Percentiles rank a stretch among this genome's conserved stretches.
phyloP scores from a whole-genome alignment of 1,140 invertebrate genomes.

The Apocrypta bakeri region DNA sequence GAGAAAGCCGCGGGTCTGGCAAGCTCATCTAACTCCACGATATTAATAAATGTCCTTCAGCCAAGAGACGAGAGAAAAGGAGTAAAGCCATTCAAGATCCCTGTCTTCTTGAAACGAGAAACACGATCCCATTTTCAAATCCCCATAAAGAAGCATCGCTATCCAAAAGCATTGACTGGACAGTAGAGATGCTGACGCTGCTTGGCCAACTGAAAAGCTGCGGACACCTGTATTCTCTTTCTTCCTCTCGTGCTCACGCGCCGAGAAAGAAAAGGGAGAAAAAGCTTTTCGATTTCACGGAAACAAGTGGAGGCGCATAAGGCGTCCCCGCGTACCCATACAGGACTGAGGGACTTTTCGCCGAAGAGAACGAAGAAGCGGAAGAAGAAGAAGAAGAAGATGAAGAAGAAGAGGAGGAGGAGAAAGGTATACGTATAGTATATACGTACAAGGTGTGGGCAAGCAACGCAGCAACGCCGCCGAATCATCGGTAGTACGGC shows the following conservation, averaged over 20 bases:
- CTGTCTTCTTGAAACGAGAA: constrained; percentile 5
- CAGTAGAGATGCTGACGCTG: constrained; percentile 22
- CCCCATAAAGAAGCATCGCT: constrained; percentile 11
- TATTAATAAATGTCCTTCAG: constrained; percentile 7
- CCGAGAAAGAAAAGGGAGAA: background rate
- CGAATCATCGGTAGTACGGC: background rate
- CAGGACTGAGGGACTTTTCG: background rate
- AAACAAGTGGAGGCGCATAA: constrained; percentile 29
- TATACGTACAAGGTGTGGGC: background rate
- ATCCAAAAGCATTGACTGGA: background rate
- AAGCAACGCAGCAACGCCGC: too few relatives aligned
- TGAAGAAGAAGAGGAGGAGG: too few relatives aligned
- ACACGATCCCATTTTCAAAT: constrained; percentile 34
- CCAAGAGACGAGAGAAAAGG: background rate
- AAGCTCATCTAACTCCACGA: background rate
- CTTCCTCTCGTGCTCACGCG: background rate
- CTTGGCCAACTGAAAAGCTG: background rate
- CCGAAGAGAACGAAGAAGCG: too few relatives aligned
- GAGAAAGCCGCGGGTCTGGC: background rate
- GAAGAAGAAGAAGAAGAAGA: too few relatives aligned
- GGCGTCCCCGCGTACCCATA: background rate
- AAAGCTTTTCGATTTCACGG: constrained; percentile 40
- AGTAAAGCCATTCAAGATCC: background rate
- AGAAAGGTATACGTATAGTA: too few relatives aligned
- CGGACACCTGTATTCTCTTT: constrained; percentile 15